These are phyloP conservation scores for Dinocampus coccinellae DNA, from an alignment of 2,888 invertebrate species.

Conservation along the genomic window DNA sequence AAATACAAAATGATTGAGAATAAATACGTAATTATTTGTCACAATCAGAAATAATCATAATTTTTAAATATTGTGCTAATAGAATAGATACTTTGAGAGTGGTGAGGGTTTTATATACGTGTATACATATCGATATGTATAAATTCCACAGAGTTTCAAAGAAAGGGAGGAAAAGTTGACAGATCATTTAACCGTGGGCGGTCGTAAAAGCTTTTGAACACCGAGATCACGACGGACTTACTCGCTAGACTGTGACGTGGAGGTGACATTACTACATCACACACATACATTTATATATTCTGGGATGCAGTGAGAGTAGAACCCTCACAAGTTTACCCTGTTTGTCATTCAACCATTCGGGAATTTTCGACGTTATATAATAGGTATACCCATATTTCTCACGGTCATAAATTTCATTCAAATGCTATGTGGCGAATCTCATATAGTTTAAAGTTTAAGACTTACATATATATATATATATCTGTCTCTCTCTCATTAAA, in stretches of 20 bases:
- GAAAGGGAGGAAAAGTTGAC: slow-evolving; percentile 47
- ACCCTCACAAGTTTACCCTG: not conserved
- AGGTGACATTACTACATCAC: not conserved
- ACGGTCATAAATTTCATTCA: slow-evolving; percentile 6
- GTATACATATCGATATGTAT: not conserved
- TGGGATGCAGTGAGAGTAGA: not conserved
- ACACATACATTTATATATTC: no score
- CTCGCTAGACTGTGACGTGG: slow-evolving; percentile 59
- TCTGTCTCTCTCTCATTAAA: no score
- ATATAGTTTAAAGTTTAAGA: not conserved
- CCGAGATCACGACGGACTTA: slow-evolving; percentile 41
- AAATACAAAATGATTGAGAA: no score
- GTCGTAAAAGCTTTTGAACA: slow-evolving; percentile 56
- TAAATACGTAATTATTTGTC: no score
- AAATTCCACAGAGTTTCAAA: not conserved
- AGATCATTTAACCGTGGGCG: slow-evolving; percentile 61
- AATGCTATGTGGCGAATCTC: not conserved
- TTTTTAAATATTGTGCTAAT: no score
- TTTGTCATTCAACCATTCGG: not conserved
- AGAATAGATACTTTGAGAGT: no score
- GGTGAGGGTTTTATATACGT: no score
- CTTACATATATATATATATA: not conserved
- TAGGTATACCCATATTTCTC: not conserved
- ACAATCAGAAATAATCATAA: no score
- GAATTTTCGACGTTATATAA: not conserved